A percentile compares a stretch with the other conserved stretches of the same genome.
Evolutionary conservation across 2,888 invertebrate species (phyloP).

Genomic region (Pristionchus maxplancki): DNA sequence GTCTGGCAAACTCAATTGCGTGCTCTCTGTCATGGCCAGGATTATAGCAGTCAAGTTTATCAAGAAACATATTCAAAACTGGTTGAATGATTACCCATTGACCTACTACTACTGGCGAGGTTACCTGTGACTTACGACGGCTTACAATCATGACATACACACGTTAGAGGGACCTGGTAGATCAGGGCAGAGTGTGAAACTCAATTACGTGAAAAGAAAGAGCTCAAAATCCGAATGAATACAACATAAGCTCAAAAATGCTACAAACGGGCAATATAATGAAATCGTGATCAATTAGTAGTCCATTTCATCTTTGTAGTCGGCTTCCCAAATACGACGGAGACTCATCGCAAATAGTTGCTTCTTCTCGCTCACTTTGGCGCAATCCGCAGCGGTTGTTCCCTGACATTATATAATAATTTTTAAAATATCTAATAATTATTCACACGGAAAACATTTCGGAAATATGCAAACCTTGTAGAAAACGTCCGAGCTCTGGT

Average conservation of each 20-base stretch:
- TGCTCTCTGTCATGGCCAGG: no score
- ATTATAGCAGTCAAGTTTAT: no score
- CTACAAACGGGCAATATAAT: not conserved
- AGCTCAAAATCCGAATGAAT: no score
- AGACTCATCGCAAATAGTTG: slow-evolving; percentile 48
- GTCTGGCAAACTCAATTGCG: no score
- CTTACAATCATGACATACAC: slow-evolving; percentile 16
- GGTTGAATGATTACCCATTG: not conserved
- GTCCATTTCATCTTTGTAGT: slow-evolving; percentile 48
- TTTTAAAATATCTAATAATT: not conserved
- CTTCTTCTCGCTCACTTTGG: slow-evolving; percentile 40
- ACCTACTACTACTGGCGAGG: not conserved
- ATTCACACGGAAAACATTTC: no score
- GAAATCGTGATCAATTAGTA: not conserved
- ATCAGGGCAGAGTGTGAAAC: not conserved
- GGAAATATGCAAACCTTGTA: slow-evolving; percentile 33
- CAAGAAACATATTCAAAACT: not conserved
- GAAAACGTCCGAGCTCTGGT: not conserved
- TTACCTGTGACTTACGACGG: not conserved
- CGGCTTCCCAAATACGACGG: slow-evolving; percentile 48
- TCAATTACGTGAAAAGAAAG: not conserved
- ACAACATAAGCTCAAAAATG: not conserved
- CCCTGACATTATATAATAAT: not conserved
- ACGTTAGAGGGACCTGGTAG: slow-evolving; percentile 7
- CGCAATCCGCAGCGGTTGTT: slow-evolving; percentile 32